phyloP scores from a whole-genome alignment of 2,888 invertebrate genomes.

The Drosophila histrio region DNA sequence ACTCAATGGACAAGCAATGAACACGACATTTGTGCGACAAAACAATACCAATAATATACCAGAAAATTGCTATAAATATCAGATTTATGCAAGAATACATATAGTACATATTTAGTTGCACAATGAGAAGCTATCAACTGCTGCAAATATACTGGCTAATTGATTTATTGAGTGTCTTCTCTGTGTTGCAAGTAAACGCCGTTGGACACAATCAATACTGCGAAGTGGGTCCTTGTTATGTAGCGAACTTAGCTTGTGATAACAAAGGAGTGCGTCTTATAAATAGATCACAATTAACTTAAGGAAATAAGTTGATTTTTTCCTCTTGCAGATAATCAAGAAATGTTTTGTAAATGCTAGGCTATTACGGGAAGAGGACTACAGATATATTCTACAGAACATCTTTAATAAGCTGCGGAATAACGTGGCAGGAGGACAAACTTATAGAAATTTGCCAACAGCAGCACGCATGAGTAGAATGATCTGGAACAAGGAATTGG shows the following conservation, averaged over 20 bases:
- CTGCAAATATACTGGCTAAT: not conserved
- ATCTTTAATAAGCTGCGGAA: conserved; percentile 42
- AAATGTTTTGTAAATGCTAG: not conserved
- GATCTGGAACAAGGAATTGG: conserved; percentile 45
- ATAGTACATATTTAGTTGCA: not conserved
- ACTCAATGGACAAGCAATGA: not conserved
- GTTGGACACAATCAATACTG: conserved; percentile 10
- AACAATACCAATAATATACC: not conserved
- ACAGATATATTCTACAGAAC: not conserved
- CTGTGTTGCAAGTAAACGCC: not conserved
- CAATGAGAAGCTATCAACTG: conserved; percentile 9
- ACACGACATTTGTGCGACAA: not conserved
- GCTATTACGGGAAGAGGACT: not conserved
- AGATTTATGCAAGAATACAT: not conserved
- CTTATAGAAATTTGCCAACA: conserved; percentile 19
- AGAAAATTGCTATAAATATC: conserved; percentile 5
- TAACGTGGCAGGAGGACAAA: conserved; percentile 33
- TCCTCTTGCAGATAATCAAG: conserved; percentile 5
- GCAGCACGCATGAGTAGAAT: conserved; percentile 51
- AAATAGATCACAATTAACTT: not conserved
- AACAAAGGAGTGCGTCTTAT: conserved; percentile 30
- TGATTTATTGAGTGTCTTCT: not conserved
- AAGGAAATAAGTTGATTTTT: not conserved
- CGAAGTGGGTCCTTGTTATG: conserved; percentile 8
- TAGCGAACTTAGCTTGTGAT: conserved; percentile 33